phyloP scores from a whole-genome alignment of 2,113 vertebrate genomes.

The Glareola pratincola region DNA sequence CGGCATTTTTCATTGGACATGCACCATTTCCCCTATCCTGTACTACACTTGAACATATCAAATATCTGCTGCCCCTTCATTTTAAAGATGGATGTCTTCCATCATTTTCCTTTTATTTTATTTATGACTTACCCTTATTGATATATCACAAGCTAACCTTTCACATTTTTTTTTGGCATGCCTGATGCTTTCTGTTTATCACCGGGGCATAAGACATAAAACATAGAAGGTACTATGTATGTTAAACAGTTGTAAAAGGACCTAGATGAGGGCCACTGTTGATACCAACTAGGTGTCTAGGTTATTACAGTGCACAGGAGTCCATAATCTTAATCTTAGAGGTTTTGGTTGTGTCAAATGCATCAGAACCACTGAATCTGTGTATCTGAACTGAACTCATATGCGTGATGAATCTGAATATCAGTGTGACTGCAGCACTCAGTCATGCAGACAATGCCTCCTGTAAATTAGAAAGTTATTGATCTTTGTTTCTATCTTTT shows the following conservation, averaged over 20 bases:
- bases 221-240: not conserved
- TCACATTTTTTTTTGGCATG: not conserved
- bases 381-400: not conserved
- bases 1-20: not conserved
- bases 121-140: not conserved
- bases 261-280: not conserved
- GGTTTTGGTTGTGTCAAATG: not conserved
- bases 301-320: not conserved
- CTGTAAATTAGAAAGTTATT: not conserved
- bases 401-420: not conserved
- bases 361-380: not conserved
- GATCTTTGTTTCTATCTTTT: not conserved
- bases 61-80: not conserved
- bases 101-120: not conserved
- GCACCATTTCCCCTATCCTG: not conserved
- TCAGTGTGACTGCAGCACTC: not conserved
- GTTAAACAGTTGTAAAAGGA: not conserved
- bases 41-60: not conserved
- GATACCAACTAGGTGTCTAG: not conserved
- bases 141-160: not conserved
- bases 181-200: not conserved
- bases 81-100: not conserved
- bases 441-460: not conserved
- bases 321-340: not conserved
- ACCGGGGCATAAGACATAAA: not conserved